phyloP scores from a whole-genome alignment of 2,113 vertebrate species.

The Neopipo cinnamomea region DNA sequence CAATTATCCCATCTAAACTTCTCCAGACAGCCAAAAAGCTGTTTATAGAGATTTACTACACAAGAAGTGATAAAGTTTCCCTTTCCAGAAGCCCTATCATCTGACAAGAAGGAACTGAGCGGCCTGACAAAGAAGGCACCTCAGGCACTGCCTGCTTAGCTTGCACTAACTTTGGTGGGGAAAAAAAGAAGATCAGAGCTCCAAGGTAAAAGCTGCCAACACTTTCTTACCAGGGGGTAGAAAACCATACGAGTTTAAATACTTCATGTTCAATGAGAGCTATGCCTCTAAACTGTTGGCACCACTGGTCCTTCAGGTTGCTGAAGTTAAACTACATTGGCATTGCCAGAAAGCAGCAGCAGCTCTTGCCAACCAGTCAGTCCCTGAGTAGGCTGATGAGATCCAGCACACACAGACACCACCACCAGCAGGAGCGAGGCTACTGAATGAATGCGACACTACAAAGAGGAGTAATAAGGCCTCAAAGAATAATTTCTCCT shows the following conservation, averaged over 20 bases:
- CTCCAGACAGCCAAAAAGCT: not conserved
- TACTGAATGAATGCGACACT: fast-evolving
- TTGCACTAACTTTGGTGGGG: not conserved
- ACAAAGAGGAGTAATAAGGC: not conserved
- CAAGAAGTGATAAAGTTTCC: not conserved
- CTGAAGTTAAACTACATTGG: conserved; percentile 61
- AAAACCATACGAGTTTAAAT: conserved; percentile 43
- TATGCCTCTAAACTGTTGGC: conserved; percentile 39
- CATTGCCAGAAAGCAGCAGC: conserved; percentile 23
- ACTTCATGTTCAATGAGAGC: conserved; percentile 44
- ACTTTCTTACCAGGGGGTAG: conserved; percentile 39
- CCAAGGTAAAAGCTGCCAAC: conserved; percentile 38
- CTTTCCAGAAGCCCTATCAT: not conserved
- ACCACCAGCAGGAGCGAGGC: fast-evolving
- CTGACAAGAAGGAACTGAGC: not conserved
- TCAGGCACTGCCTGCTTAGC: not conserved
- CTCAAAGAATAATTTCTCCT: not conserved
- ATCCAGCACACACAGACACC: fast-evolving
- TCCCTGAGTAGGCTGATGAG: not conserved
- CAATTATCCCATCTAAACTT: not conserved
- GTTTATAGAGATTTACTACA: not conserved
- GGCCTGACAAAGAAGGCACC: not conserved
- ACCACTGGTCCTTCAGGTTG: conserved; percentile 19
- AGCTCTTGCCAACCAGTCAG: fast-evolving
- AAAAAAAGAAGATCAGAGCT: not conserved